These are phyloP conservation scores for Cricetomys ansorgei DNA, from an alignment of 2,113 vertebrate species.

Conservation along the genomic window DNA sequence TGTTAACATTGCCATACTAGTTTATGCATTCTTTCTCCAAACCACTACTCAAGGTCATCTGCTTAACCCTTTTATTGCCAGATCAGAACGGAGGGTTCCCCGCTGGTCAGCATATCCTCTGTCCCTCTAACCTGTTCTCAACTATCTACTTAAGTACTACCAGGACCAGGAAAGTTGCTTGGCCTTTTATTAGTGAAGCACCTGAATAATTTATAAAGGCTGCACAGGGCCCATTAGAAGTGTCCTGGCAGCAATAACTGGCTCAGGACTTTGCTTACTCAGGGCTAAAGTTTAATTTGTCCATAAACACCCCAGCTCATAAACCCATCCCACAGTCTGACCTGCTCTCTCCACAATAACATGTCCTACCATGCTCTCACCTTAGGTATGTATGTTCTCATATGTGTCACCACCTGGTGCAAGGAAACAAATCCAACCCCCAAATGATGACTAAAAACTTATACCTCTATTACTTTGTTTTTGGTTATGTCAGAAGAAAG, in stretches of 20 bases:
- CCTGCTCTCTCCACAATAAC: slow-evolving; percentile 41
- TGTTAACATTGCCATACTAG: not conserved
- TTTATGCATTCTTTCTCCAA: not conserved
- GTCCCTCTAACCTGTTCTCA: slow-evolving; percentile 49
- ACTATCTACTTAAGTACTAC: slow-evolving; percentile 39
- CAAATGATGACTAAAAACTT: not conserved
- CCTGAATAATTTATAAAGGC: slow-evolving; percentile 83
- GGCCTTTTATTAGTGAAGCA: slow-evolving; percentile 77
- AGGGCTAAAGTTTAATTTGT: slow-evolving; percentile 80
- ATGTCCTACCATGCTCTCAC: slow-evolving; percentile 11
- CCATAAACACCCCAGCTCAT: slow-evolving; percentile 64
- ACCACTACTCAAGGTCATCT: not conserved
- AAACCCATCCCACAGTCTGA: slow-evolving; percentile 71
- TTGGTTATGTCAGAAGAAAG: not conserved
- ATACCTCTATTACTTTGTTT: not conserved
- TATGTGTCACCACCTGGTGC: not conserved
- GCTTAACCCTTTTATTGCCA: slow-evolving; percentile 56
- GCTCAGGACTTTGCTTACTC: slow-evolving; percentile 79
- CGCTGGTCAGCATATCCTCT: not conserved
- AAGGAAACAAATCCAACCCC: slow-evolving; percentile 21
- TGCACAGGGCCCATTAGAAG: slow-evolving; percentile 77
- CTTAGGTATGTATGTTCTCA: slow-evolving; percentile 8
- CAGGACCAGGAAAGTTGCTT: slow-evolving; percentile 27
- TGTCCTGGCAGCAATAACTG: slow-evolving; percentile 76
- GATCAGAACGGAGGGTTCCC: not conserved